Percentiles rank a stretch among this genome's conserved stretches.
phyloP scores from a whole-genome alignment of 2,888 invertebrate species.

The Agonopterix heracliana region DNA sequence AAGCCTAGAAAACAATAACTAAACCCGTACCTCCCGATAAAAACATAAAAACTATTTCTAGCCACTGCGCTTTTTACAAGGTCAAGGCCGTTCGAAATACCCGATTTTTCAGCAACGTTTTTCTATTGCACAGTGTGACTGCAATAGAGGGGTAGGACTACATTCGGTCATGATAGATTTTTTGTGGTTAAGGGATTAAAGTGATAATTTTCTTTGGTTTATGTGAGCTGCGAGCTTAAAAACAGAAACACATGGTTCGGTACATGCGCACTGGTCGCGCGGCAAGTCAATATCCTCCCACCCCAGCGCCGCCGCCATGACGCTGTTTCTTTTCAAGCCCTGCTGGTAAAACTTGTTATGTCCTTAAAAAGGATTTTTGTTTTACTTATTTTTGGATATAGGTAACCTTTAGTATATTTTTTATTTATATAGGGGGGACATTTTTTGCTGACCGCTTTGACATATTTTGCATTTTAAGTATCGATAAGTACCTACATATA shows the following conservation, averaged over 20 bases:
- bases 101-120: too few relatives aligned
- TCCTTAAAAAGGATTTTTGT: neutral
- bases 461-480: too few relatives aligned
- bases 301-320: constrained; percentile 65
- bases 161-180: constrained; percentile 16
- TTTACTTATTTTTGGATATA: neutral
- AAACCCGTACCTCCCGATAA: too few relatives aligned
- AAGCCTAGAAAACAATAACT: too few relatives aligned
- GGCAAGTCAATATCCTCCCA: constrained; percentile 75
- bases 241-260: constrained; percentile 70
- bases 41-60: too few relatives aligned
- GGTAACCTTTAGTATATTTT: too few relatives aligned
- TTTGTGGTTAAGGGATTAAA: constrained; percentile 31
- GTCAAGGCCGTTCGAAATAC: constrained; percentile 46
- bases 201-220: constrained; percentile 36
- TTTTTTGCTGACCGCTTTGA: too few relatives aligned
- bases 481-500: too few relatives aligned
- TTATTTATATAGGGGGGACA: too few relatives aligned
- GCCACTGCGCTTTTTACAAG: constrained; percentile 18
- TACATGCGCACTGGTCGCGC: constrained; percentile 66
- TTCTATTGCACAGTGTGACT: too few relatives aligned
- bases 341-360: constrained; percentile 20
- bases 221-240: constrained; percentile 47
- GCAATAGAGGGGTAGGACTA: too few relatives aligned
- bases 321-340: constrained; percentile 41